A percentile compares a stretch with the other conserved stretches of the same genome.
Conservation (phyloP, 2,888 invertebrate species). For the Pyrocoelia pectoralis region DNA sequence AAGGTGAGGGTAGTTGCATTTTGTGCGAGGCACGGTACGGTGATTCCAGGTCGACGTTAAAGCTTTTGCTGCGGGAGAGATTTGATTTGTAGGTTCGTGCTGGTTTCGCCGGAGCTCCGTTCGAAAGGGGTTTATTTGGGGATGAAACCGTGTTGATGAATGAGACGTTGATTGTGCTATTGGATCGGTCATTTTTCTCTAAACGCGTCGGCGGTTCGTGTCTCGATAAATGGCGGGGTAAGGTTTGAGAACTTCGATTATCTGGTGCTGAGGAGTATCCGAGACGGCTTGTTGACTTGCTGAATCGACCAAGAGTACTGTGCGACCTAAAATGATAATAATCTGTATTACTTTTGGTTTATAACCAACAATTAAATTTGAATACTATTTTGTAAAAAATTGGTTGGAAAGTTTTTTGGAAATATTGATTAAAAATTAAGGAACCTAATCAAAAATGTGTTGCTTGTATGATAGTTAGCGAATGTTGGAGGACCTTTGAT, state of each 20-base stretch:
- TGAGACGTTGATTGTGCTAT: conserved; percentile 73
- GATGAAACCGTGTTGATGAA: conserved; percentile 64
- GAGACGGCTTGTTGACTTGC: conserved; percentile 81
- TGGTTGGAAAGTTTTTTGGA: too few species aligned
- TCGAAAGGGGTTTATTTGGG: conserved; percentile 46
- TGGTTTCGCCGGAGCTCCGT: conserved; percentile 77
- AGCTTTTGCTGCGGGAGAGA: conserved; percentile 83
- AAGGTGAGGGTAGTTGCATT: conserved; percentile 75
- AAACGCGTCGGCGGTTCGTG: conserved; percentile 56
- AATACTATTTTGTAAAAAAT: too few species aligned
- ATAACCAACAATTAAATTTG: too few species aligned
- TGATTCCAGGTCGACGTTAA: conserved; percentile 67
- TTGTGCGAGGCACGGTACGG: conserved; percentile 68
- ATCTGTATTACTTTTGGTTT: too few species aligned
- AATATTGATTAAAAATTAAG: too few species aligned
- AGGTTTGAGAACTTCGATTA: conserved; percentile 73
- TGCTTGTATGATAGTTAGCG: too few species aligned
- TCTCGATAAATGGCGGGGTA: conserved; percentile 68
- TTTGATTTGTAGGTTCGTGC: conserved; percentile 79
- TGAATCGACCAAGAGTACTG: conserved; percentile 81
- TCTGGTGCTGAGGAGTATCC: conserved; percentile 64
- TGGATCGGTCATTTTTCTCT: conserved; percentile 65
- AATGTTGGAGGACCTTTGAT: too few species aligned
- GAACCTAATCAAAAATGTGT: too few species aligned
- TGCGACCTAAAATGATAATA: conserved; percentile 69